Evolutionary conservation across 2,797 vertebrate species (phyloP).

Genomic region (Astyanax mexicanus): DNA sequence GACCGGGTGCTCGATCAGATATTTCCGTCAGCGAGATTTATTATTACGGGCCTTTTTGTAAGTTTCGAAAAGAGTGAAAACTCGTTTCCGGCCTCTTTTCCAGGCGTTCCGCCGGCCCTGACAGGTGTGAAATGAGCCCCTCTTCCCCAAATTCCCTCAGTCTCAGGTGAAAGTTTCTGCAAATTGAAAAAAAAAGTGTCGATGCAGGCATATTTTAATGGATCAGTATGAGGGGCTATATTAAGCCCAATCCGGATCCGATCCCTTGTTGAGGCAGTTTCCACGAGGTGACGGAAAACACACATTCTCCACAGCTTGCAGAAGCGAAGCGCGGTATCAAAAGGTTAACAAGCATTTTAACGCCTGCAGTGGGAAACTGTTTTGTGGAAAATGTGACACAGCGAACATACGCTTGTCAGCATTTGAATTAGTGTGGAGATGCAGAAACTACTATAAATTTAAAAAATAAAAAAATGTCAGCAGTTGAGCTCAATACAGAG

Average conservation of each 20-base stretch:
- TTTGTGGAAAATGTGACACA: too few relatives aligned
- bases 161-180: conserved; percentile 15
- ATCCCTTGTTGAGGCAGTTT: not conserved
- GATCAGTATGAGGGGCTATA: not conserved
- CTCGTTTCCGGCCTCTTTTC: conserved; percentile 17
- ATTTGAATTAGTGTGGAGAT: too few relatives aligned
- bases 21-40: conserved; percentile 53
- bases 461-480: too few relatives aligned
- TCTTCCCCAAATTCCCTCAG: not conserved
- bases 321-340: too few relatives aligned
- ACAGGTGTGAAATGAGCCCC: conserved; percentile 51
- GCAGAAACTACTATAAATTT: too few relatives aligned
- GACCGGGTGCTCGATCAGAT: conserved; percentile 38
- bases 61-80: conserved; percentile 17
- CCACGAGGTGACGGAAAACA: not conserved
- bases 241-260: not conserved
- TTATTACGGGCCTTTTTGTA: conserved; percentile 29
- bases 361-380: too few relatives aligned
- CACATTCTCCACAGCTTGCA: too few relatives aligned
- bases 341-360: too few relatives aligned
- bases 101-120: conserved; percentile 22
- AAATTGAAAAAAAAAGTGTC: conserved; percentile 42
- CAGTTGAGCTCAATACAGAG: too few relatives aligned
- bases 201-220: conserved; percentile 1
- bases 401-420: too few relatives aligned